Base-by-base conservation (phyloP, 2,113 vertebrate species). In the Atherinomorus stipes region DNA sequence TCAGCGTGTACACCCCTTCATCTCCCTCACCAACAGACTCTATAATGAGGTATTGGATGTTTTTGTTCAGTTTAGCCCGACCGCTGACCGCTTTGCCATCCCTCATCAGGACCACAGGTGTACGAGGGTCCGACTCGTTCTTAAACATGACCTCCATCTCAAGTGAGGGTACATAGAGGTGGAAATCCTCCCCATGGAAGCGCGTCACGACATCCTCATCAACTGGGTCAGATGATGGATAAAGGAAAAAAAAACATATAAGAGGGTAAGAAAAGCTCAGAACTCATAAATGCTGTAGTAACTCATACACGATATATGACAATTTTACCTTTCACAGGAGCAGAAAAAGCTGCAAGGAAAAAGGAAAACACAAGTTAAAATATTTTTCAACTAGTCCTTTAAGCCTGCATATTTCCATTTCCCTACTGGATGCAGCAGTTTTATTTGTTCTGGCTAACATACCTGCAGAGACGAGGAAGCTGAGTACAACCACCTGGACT, bases 1-100 rank as follows among this genome's bases (percentile, higher is more conserved):
- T 92, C 60, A 95, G 34, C 0, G 77, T 88, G 91, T 95, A 95
- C 37, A 86, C 1, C 10, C 94, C 94, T 80, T 94, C 91, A 7
- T 95, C 92, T 1, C 19, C 84, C 73, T 94, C 91, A 0, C 49
- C 85, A 45, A 95, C 91, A 2, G 78, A 42, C 1, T 92, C 74
- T 73, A 95, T 54, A 8, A 91, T 64, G 16, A 95, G 88, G 74
- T 91, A 86, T 26, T 53, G 92, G 45, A 42, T 61, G 7, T 18
- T n/a, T 13, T 4, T 6, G 89, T 89, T 91, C 21, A 89, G 62
- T 57, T 80, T 90, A 74, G 79, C 87, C 31, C 91, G 82, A 26
- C 1, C 23, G 67, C 42, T 62, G 31, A 86, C 37, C 64, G 80
- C 71, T 0, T 0, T 4, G 7, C 89, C 80, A 0, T 9, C 72